Conservation (phyloP, 1,140 invertebrate species). For the Belonocnema kinseyi region DNA sequence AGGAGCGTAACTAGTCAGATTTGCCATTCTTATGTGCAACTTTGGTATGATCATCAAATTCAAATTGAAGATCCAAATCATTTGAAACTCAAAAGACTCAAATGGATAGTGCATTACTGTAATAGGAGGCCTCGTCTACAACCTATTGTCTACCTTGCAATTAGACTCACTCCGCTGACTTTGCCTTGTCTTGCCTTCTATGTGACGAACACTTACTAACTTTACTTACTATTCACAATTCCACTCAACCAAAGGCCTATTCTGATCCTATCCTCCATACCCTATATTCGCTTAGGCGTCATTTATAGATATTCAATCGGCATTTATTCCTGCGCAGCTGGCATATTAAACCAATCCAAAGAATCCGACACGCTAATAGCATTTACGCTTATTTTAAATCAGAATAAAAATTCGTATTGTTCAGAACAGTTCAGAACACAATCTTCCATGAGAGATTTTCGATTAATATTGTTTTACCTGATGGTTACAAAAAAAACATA, state of each 20-base stretch:
- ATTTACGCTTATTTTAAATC: not conserved
- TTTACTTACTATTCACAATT: not conserved
- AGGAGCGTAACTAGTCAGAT: slow-evolving; percentile 40
- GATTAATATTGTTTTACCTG: too few relatives aligned
- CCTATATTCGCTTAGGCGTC: slow-evolving; percentile 7
- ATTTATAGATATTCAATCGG: slow-evolving; percentile 35
- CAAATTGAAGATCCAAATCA: not conserved
- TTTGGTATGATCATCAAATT: not conserved
- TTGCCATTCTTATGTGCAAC: not conserved
- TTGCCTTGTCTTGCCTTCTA: not conserved
- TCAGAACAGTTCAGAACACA: not conserved
- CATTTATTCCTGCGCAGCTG: slow-evolving; percentile 30
- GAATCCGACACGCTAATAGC: slow-evolving; percentile 4
- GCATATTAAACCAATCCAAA: slow-evolving; percentile 22
- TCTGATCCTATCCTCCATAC: not conserved
- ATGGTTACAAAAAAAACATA: too few relatives aligned
- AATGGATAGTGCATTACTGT: not conserved
- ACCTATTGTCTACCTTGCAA: slow-evolving; percentile 14
- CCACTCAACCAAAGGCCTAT: not conserved
- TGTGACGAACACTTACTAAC: not conserved
- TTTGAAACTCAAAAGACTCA: too few relatives aligned
- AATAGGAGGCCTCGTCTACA: slow-evolving; percentile 1
- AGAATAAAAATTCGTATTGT: not conserved
- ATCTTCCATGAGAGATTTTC: not conserved
- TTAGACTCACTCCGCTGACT: slow-evolving; percentile 19